Conservation (phyloP, 2,113 vertebrate genomes). For the Datnioides undecimradiatus region DNA sequence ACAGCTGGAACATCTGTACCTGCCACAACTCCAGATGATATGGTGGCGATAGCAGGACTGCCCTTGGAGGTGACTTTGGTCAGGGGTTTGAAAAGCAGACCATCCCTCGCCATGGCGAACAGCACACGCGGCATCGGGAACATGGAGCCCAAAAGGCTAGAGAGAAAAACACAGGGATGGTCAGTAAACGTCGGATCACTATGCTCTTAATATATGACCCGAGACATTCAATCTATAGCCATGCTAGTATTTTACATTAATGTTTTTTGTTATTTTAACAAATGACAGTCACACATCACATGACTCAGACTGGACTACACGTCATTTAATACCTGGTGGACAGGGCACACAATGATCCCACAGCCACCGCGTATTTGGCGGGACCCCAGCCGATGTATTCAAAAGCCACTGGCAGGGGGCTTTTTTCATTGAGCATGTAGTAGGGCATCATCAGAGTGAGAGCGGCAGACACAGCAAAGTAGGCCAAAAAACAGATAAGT, state of each 20-base stretch:
- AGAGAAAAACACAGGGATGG: conserved; percentile 6
- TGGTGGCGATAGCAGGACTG: conserved; percentile 87
- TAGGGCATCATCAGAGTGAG: conserved; percentile 94
- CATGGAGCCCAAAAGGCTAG: conserved; percentile 90
- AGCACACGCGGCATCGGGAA: conserved; percentile 92
- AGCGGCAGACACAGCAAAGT: conserved; percentile 89
- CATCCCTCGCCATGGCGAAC: conserved; percentile 91
- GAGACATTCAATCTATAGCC: too few relatives aligned
- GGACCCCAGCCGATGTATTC: conserved; percentile 85
- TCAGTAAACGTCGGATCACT: background rate
- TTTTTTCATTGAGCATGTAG: conserved; percentile 85
- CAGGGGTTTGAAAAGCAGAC: conserved; percentile 87
- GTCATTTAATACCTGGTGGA: conserved; percentile 82
- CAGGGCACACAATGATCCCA: conserved; percentile 86
- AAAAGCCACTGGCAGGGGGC: conserved; percentile 88
- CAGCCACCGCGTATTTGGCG: conserved; percentile 85
- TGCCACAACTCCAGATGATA: conserved; percentile 86
- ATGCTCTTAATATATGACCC: background rate
- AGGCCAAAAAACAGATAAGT: conserved; percentile 90
- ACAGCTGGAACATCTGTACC: conserved; percentile 74
- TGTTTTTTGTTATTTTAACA: too few relatives aligned
- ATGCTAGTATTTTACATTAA: too few relatives aligned
- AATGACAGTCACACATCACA: too few relatives aligned
- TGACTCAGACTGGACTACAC: background rate
- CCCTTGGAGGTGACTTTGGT: conserved; percentile 83